These are phyloP conservation scores for Pseudopleuronectes americanus DNA, from an alignment of 2,797 vertebrate species.

Conservation along the genomic window DNA sequence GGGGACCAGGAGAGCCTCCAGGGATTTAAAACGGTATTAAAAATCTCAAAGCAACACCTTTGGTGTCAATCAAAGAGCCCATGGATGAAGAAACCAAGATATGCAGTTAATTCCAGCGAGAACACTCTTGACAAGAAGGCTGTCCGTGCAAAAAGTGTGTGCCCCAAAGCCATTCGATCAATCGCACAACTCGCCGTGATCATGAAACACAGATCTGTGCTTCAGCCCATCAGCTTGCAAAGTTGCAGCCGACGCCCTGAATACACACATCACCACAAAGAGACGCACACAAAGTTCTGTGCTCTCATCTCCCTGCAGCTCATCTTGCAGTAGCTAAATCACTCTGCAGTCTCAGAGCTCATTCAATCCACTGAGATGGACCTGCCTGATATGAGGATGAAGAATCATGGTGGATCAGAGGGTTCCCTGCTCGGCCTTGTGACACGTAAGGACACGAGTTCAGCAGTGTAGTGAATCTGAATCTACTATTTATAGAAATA, in stretches of 20 bases:
- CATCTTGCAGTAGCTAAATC: conserved; percentile 50
- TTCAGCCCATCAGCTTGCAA: conserved; percentile 38
- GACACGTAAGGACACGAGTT: not conserved
- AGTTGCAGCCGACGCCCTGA: conserved; percentile 52
- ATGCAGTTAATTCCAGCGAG: conserved; percentile 61
- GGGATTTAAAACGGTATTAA: conserved; percentile 73
- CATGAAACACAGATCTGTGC: conserved; percentile 69
- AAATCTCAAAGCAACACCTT: conserved; percentile 80
- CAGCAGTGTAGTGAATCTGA: not conserved
- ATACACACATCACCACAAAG: conserved; percentile 32
- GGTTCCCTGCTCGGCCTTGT: not conserved
- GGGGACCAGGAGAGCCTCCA: conserved; percentile 46
- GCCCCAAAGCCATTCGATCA: conserved; percentile 76
- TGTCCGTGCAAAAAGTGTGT: conserved; percentile 61
- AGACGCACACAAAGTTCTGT: conserved; percentile 34
- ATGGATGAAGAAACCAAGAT: conserved; percentile 72
- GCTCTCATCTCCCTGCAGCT: conserved; percentile 34
- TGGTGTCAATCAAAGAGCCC: conserved; percentile 78
- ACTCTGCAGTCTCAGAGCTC: conserved; percentile 22
- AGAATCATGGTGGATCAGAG: not conserved
- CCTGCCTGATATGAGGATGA: conserved; percentile 25
- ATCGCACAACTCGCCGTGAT: conserved; percentile 61
- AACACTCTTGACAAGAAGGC: conserved; percentile 61
- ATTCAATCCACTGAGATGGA: conserved; percentile 7
- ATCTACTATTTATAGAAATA: no score